These are phyloP conservation scores for Zaprionus inermis DNA, from an alignment of 1,140 invertebrate genomes.

Conservation along the genomic window DNA sequence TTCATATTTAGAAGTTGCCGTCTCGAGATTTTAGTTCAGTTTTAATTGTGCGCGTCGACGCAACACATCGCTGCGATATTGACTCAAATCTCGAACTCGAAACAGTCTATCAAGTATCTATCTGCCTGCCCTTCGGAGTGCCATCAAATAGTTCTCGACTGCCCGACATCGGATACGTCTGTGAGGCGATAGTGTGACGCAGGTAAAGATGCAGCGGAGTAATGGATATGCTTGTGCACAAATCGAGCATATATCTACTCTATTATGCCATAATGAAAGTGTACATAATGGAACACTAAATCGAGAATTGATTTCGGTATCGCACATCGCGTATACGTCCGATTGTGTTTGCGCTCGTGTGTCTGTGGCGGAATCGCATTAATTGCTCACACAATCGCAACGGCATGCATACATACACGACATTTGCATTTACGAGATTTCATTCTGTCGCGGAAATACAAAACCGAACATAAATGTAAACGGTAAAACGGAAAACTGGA, in stretches of 20 bases:
- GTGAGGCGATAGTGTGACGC: neutral
- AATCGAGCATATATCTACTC: neutral
- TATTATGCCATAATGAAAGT: neutral
- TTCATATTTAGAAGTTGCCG: conserved; percentile 76
- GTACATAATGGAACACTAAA: neutral
- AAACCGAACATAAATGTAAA: neutral
- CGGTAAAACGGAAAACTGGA: neutral
- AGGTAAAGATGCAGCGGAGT: conserved; percentile 1
- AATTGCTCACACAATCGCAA: conserved; percentile 4
- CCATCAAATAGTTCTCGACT: too few species aligned
- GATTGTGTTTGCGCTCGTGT: neutral
- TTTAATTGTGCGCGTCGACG: conserved; percentile 68
- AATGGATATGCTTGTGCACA: neutral
- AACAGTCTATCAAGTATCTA: too few species aligned
- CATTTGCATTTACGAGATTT: conserved; percentile 7
- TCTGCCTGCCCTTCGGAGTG: conserved; percentile 1
- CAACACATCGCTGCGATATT: conserved; percentile 25
- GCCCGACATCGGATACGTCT: neutral
- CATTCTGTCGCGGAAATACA: conserved; percentile 19
- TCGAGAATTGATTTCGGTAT: conserved; percentile 13
- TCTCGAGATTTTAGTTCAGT: conserved; percentile 64
- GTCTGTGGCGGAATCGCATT: conserved; percentile 8
- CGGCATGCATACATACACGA: neutral
- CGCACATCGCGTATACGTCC: conserved; percentile 28
- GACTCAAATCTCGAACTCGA: neutral